Conservation (phyloP, 2,113 vertebrate genomes). For the Prunella fulvescens region DNA sequence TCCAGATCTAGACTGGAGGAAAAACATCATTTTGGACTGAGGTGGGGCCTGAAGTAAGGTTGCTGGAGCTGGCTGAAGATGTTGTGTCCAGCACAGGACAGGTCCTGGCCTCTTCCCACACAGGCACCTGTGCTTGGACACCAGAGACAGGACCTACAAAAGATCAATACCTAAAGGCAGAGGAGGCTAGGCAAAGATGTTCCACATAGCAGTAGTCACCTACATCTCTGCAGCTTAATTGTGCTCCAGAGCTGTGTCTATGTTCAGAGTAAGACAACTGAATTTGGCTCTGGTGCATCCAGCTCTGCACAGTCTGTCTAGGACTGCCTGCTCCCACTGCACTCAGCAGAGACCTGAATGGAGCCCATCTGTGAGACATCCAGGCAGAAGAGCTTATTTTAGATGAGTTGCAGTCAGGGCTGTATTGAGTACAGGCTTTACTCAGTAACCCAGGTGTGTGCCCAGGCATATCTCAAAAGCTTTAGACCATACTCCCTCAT, state of each 20-base stretch:
- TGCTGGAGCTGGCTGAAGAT: not conserved
- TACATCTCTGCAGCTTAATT: not conserved
- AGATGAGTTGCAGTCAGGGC: not conserved
- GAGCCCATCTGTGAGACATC: not conserved
- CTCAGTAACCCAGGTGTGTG: not conserved
- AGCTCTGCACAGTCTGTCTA: not conserved
- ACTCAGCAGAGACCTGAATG: not conserved
- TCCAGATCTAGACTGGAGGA: not conserved
- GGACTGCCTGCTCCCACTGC: not conserved
- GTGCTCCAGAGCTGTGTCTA: not conserved
- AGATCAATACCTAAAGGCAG: not conserved
- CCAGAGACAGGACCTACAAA: accelerated
- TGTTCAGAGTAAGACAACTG: not conserved
- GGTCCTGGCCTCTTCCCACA: not conserved
- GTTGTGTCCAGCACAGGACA: not conserved
- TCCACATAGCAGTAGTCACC: not conserved
- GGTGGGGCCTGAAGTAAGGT: not conserved
- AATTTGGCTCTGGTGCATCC: not conserved
- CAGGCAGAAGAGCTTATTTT: not conserved
- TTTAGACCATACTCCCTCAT: not conserved
- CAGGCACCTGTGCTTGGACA: too few relatives aligned
- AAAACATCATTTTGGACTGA: not conserved
- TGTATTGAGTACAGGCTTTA: not conserved
- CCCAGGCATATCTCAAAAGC: not conserved
- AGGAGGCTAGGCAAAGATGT: not conserved